Base-by-base conservation (phyloP, 2,797 vertebrate genomes). In the Philypnodon macrostomus region DNA sequence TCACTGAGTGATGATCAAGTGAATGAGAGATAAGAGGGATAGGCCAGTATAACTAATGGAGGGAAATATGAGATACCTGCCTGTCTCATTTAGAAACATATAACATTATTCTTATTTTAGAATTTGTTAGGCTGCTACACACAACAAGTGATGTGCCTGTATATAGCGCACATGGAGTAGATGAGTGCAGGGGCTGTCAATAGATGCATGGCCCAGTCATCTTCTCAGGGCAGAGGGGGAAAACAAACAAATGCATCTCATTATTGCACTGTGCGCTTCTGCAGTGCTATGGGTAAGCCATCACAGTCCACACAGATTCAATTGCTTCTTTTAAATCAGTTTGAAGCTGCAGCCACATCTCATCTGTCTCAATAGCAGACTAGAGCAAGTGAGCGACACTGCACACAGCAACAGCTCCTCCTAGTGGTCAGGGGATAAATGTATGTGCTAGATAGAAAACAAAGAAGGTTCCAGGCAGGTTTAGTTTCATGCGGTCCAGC, bases 261-360 rank as follows among this genome's bases (percentile, higher is more conserved):
- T 91, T 89, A 89, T 81, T 83, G 80, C 70, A 51, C 60, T 47
- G 46, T 27, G 79, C 70, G 73, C 79, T 80, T 87, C 85, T 88
- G 85, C 87, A 85, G 84, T 80, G 86, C 83, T 84, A 77, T 68
- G 75, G 82, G 82, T 87, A 86, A 88, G 85, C 83, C 84, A 88
- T 89, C 87, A 87, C 83, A 80, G 83, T 87, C 87, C 84, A 77
- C 79, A 79, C 79, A 87, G 84, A 88, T 88, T 81, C 85, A 84
- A 89, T 88, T 86, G 81, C 82, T 86, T 88, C 75, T 79, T 86
- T 85, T 85, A 89, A 88, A 90, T 89, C 88, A 88, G 83, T 87
- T 87, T 88, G 80, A 85, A 85, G 77, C 83, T 72, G 70, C 62
- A 85, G 88, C 81, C 82, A 73, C 83, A 85, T 87, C 86, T 87